These are phyloP conservation scores for Fregetta grallaria DNA, from an alignment of 2,113 vertebrate genomes.

Conservation along the genomic window DNA sequence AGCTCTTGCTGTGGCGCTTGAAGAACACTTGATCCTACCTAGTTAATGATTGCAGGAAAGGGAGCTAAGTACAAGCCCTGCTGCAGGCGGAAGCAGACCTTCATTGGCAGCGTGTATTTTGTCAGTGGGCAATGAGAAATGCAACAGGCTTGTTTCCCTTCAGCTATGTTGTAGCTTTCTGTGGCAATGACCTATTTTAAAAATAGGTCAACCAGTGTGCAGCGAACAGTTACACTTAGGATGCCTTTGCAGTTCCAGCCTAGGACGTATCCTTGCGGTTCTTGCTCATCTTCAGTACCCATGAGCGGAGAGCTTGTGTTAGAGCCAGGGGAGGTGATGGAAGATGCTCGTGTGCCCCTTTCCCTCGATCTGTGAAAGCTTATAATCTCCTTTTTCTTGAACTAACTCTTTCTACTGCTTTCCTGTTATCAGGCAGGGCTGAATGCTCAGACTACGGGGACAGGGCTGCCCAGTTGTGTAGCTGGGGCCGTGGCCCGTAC, in stretches of 20 bases:
- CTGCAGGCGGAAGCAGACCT: not conserved
- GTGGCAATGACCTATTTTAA: not conserved
- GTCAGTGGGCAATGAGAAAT: not conserved
- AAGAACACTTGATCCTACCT: not conserved
- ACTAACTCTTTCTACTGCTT: not conserved
- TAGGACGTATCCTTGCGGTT: not conserved
- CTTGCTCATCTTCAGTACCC: not conserved
- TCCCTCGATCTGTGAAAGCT: not conserved
- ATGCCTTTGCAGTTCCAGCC: not conserved
- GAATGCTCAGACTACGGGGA: not conserved
- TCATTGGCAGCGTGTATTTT: not conserved
- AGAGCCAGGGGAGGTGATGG: not conserved
- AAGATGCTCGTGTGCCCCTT: not conserved
- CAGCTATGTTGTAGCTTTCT: not conserved
- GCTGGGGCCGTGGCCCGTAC: not conserved
- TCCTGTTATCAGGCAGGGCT: not conserved
- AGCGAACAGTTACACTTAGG: not conserved
- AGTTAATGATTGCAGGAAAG: conserved; percentile 44
- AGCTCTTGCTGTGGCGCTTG: not conserved
- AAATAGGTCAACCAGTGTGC: not conserved
- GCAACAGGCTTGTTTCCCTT: not conserved
- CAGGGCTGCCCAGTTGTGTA: not conserved
- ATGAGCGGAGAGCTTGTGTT: not conserved
- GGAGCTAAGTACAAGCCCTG: not conserved
- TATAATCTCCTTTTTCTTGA: not conserved